Base-by-base conservation (phyloP, 2,113 vertebrate species). In the Tragelaphus buxtoni region DNA sequence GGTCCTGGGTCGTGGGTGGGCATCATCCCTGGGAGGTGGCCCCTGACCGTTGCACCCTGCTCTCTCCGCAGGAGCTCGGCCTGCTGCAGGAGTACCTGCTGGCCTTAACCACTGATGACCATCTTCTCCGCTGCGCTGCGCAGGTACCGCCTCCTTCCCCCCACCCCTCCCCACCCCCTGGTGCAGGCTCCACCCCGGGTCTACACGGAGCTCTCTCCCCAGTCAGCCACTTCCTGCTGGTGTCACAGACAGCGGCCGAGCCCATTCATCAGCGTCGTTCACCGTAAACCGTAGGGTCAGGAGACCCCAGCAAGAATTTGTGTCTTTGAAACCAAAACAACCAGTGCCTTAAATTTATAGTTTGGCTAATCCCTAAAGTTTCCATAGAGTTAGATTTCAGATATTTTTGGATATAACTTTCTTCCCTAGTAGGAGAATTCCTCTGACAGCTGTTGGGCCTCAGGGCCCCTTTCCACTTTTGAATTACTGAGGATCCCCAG, bases 31-130 rank as follows among this genome's bases (percentile, higher is more conserved):
- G 0, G 9, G 14, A 0, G 69, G n/a, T 7, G n/a, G n/a, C 53
- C 83, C 9, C 16, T 30, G 20, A 58, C 30, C 10, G 3, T n/a
- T 20, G 26, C 2, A 35, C 39, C 9, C 0, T 94, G 96, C 63
- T 98, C 9, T 98, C 96, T 53, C 90, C 95, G 3, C 98, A 99
- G 99, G 99, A 99, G 92, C 99, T 99, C 55, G 99, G 99, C 77
- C 97, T 99, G 97, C 99, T 99, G 63, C 99, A 99, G 98, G 99
- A 99, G 74, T 99, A 99, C 98, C 98, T 99, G 97, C 98, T 99
- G 96, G 99, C 99, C 98, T 99, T 99, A 98, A 99, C 99, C 96
- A 99, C 99, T 0, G 99, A 99, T 55, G 99, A 99, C 98, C 99
- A 99, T 98, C 99, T 99, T 96, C 98, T 99, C 96, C 98, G 98